A percentile compares a stretch with the other conserved stretches of the same genome.
Evolutionary conservation across 2,888 invertebrate species (phyloP).

Genomic region (Colostygia pectinataria): DNA sequence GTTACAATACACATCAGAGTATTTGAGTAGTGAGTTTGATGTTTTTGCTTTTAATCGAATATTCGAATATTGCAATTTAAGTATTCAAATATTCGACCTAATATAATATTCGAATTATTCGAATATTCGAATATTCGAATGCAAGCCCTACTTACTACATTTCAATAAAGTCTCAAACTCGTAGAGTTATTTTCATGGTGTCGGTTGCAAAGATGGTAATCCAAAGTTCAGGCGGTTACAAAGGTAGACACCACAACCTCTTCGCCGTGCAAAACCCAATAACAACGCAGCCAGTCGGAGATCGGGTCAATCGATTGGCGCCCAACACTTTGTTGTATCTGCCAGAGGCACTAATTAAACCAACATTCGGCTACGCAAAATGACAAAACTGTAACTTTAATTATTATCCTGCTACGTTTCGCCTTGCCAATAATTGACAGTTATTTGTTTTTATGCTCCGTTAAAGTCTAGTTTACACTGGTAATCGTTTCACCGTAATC

Average conservation of each 20-base stretch:
- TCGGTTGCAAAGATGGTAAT: constrained; percentile 27
- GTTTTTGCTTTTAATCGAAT: too few species aligned
- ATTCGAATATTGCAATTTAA: too few species aligned
- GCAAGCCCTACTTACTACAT: constrained; percentile 8
- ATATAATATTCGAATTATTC: too few species aligned
- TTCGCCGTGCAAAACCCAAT: constrained; percentile 53
- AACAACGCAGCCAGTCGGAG: constrained; percentile 53
- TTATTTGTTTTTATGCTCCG: constrained; percentile 31
- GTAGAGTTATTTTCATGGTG: constrained; percentile 19
- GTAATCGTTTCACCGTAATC: constrained; percentile 24
- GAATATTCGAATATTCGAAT: too few species aligned
- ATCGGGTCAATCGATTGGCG: constrained; percentile 71
- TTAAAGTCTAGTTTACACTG: constrained; percentile 27
- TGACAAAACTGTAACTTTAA: constrained; percentile 41
- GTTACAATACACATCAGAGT: too few species aligned
- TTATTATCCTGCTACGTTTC: constrained; percentile 30
- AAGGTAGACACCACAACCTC: constrained; percentile 28
- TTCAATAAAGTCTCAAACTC: constrained; percentile 13
- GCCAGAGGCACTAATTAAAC: constrained; percentile 48
- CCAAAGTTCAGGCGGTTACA: constrained; percentile 39
- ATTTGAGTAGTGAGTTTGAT: too few species aligned
- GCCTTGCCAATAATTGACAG: constrained; percentile 34
- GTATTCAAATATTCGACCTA: too few species aligned
- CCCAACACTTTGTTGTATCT: constrained; percentile 50
- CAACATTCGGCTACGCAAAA: constrained; percentile 36